Evolutionary conservation across 1,140 invertebrate genomes (phyloP), one percentile per base, ranked within the genome.

Genomic region (Zaprionus africanus): DNA sequence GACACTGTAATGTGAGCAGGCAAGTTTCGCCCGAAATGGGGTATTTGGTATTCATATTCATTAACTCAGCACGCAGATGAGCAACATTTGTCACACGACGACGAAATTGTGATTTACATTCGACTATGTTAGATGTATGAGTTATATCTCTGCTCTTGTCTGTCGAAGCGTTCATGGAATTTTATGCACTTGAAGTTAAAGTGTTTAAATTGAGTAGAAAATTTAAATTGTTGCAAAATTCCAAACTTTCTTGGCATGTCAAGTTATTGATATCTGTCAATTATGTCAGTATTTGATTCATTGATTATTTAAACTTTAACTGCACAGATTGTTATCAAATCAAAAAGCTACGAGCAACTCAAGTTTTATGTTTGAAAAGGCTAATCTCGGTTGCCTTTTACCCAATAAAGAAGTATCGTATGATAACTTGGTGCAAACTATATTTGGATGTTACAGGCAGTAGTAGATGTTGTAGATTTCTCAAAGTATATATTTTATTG

Each of bases 11-110:
- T 41, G 38, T 46, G 36, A 49, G 57, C 78, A 57, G 41, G 65
- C 17, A 19, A 49, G 60, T 26, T 31, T 66, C 54, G 74, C 51
- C 49, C 31, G 22, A 13, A 69, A 66, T 22, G 46, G 15, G 38
- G 5, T 19, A 74, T 71, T 84, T 65, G 51, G 19, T 68, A 81
- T 81, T 75, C 69, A 85, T 62, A 63, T 69, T 57, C 31, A 69
- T 75, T 57, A 69, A 34, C 7, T 38, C 53, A 22, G 43, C 60
- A 41, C 11, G 4, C n/a, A 9, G 26, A 6, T 9, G 19, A 6
- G 6, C 22, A 26, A 22, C n/a, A 17, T 22, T 22, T 51, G 19
- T 17, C n/a, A 51, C 38, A 5, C 46, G 12, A 17, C 41, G 4
- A 49, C 24, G 19, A 36, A 67, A 43, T 41, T 24, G 38, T 67